Percentiles rank a stretch among this genome's conserved stretches.
Conservation (phyloP, 2,113 vertebrate genomes). For the Rhineura floridana region DNA sequence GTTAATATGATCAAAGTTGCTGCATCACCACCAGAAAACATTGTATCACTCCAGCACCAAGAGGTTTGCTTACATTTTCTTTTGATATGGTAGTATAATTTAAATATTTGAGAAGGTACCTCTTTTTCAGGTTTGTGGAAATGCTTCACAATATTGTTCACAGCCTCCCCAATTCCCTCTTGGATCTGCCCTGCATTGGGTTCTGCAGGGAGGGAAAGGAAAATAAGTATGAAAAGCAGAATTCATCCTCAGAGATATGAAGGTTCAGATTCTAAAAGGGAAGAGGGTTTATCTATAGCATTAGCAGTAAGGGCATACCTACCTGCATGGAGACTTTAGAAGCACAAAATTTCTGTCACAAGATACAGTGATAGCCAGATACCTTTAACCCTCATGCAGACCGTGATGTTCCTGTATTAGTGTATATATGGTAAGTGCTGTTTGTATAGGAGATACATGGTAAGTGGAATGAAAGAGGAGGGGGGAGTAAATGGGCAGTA, state of each 20-base stretch:
- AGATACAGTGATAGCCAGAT: neutral
- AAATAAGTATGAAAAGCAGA: neutral
- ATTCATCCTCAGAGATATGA: neutral
- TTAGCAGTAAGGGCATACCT: neutral
- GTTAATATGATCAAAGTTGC: neutral
- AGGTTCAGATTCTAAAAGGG: neutral
- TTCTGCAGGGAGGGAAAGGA: slow-evolving; percentile 75
- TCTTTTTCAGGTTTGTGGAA: slow-evolving; percentile 99
- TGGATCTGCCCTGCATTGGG: slow-evolving; percentile 91
- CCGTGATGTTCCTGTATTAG: too few relatives aligned
- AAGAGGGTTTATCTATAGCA: neutral
- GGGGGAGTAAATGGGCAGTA: too few relatives aligned
- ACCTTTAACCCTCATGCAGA: too few relatives aligned
- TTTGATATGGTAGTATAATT: neutral
- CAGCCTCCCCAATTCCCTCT: slow-evolving; percentile 93
- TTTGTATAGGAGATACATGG: too few relatives aligned
- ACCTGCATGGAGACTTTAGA: neutral
- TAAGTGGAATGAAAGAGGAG: too few relatives aligned
- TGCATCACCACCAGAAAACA: neutral
- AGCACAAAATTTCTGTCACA: too few relatives aligned
- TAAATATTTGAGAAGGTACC: slow-evolving; percentile 73
- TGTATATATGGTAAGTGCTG: too few relatives aligned
- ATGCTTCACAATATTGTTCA: slow-evolving; percentile 97
- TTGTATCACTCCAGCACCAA: neutral
- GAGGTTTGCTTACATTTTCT: neutral